Evolutionary conservation across 2,888 invertebrate species (phyloP), one percentile per base, ranked within the genome.

Genomic region (Copidosoma aretas): DNA sequence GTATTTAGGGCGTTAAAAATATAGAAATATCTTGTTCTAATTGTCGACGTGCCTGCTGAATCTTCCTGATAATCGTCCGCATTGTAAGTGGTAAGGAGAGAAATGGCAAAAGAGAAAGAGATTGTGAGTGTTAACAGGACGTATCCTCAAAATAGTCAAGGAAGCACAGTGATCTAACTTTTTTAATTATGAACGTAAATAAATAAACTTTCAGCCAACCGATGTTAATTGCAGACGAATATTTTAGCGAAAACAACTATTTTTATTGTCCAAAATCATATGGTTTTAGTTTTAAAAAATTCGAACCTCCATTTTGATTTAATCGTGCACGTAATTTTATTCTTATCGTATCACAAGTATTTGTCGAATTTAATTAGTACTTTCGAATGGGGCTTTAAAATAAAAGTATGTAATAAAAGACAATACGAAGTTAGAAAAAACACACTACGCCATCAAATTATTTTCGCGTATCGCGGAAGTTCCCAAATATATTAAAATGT

Each of bases 21-120:
- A 82, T 82, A 82, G 80, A 81, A 77, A 80, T 32, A 32, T 81
- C 81, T 82, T 82, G 79, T 82, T 82, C 79, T 78, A 77, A 80
- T 77, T 78, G 77, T 80, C 79, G 80, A 79, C 79, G 79, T 80
- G 79, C 77, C 77, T 78, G 79, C 77, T 76, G 77, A 77, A 76
- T 77, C 77, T 78, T 80, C 77, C 76, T 73, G 76, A 76, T 76
- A 76, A 46, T 46, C 43, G 75, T 77, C 77, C 77, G 74, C 57
- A 56, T 12, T 67, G 32, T 32, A 32, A 32, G 8, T 5, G 32
- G 32, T 32, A 8, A 32, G 8, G 32, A 32, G 8, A 5, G 32
- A 14, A 66, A n/a, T n/a, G n/a, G n/a, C n/a, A n/a, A n/a, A n/a
- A n/a, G n/a, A 67, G 14, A 17, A 46, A 46, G 17, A 46, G 43